Conservation (phyloP, 2,888 invertebrate species). For the Gastracanthus pulcherrimus region DNA sequence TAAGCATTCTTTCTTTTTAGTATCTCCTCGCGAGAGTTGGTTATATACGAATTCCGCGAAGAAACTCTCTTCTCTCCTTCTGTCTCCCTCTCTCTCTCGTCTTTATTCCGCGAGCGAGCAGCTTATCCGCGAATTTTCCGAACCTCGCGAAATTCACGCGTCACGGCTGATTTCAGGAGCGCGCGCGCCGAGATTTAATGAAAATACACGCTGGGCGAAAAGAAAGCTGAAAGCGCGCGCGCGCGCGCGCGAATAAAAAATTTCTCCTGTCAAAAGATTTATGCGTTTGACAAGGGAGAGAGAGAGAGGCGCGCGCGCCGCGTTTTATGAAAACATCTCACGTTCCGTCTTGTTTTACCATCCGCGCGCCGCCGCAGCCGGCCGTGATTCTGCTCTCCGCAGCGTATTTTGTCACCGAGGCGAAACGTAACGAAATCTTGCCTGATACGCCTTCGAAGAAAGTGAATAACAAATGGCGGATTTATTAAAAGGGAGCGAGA, state of each 20-base stretch:
- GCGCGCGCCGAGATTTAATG: constrained; percentile 3
- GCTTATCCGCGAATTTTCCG: constrained; percentile 1
- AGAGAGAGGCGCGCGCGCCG: neutral
- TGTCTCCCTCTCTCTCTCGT: neutral
- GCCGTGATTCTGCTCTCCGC: neutral
- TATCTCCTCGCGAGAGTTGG: neutral
- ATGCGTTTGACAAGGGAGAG: constrained; percentile 48
- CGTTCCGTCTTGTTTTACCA: constrained; percentile 56
- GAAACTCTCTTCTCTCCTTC: neutral
- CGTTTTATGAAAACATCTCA: constrained; percentile 58
- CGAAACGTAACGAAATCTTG: constrained; percentile 43
- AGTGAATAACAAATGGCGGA: constrained; percentile 51
- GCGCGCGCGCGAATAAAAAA: constrained; percentile 15
- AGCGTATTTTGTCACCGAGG: constrained; percentile 47
- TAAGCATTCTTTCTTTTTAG: constrained; percentile 47
- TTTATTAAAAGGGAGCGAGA: constrained; percentile 30
- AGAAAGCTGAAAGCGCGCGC: constrained; percentile 2
- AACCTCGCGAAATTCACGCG: constrained; percentile 26
- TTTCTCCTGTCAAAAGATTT: constrained; percentile 51
- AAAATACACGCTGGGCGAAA: neutral
- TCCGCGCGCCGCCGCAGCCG: neutral
- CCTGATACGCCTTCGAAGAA: constrained; percentile 9
- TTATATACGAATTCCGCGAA: neutral
- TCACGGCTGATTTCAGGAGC: neutral
- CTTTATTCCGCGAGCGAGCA: constrained; percentile 25